A percentile compares a stretch with the other conserved stretches of the same genome.
These are phyloP conservation scores for Hypomecis atomaria DNA, from an alignment of 2,888 invertebrate species.

Conservation along the genomic window DNA sequence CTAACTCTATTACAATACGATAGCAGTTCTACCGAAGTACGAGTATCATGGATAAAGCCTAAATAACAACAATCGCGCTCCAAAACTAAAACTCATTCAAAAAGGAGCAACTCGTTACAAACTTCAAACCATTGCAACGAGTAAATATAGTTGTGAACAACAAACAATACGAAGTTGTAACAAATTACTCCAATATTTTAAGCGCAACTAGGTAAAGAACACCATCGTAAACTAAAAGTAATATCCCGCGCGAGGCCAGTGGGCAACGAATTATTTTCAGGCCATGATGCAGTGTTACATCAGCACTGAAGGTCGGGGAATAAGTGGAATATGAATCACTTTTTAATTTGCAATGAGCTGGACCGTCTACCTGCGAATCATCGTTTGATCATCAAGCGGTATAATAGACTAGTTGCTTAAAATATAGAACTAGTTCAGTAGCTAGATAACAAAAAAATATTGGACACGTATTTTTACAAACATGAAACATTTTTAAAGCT, in stretches of 20 bases:
- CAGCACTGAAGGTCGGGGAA: constrained; percentile 57
- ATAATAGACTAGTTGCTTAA: not conserved
- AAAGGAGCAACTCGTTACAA: constrained; percentile 22
- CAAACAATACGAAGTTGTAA: constrained; percentile 28
- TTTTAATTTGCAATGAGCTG: constrained; percentile 48
- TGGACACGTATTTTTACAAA: too few species aligned
- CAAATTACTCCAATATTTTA: constrained; percentile 40
- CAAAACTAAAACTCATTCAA: constrained; percentile 18
- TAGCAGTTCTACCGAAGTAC: not conserved
- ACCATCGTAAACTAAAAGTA: constrained; percentile 59
- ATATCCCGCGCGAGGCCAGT: constrained; percentile 60
- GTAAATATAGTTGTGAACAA: constrained; percentile 26
- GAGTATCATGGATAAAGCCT: not conserved
- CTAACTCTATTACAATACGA: not conserved
- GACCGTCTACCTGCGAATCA: constrained; percentile 29
- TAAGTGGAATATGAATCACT: constrained; percentile 59
- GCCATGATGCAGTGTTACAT: constrained; percentile 63
- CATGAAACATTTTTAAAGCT: too few species aligned
- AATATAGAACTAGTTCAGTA: not conserved
- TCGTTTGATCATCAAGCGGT: not conserved
- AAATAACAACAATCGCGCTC: constrained; percentile 1
- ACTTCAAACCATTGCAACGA: constrained; percentile 17
- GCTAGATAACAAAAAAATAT: too few species aligned
- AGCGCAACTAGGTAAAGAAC: constrained; percentile 57
- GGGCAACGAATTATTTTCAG: constrained; percentile 69